These are phyloP conservation scores for Lordiphosa clarofinis DNA, from an alignment of 1,140 invertebrate genomes.

Conservation along the genomic window DNA sequence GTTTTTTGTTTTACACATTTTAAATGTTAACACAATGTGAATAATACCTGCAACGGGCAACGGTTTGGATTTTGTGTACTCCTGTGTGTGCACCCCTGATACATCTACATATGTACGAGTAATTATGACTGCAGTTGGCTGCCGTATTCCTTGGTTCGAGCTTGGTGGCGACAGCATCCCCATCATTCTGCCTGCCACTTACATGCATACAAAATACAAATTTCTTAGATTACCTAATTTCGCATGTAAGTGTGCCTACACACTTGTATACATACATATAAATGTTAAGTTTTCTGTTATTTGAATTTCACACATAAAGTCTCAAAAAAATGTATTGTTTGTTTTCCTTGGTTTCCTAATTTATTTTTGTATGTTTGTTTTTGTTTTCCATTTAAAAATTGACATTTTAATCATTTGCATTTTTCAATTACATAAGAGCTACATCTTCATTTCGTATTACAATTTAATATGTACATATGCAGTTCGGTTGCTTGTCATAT, in stretches of 20 bases:
- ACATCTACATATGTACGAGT: conserved; percentile 8
- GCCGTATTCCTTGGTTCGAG: background rate
- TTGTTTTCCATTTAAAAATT: conserved; percentile 12
- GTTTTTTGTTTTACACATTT: too few relatives aligned
- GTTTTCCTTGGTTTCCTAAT: conserved; percentile 9
- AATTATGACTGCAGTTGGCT: background rate
- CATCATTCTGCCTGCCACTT: conserved; percentile 4
- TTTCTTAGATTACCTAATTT: conserved; percentile 12
- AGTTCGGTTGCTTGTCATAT: too few relatives aligned
- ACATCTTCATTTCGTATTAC: background rate
- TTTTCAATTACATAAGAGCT: conserved; percentile 6
- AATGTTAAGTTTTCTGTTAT: conserved; percentile 9
- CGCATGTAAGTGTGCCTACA: conserved; percentile 2
- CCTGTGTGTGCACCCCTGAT: conserved; percentile 8
- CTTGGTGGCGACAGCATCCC: conserved; percentile 3
- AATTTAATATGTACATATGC: too few relatives aligned
- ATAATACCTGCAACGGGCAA: conserved; percentile 4
- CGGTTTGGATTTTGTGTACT: conserved; percentile 11
- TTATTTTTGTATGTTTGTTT: conserved; percentile 6
- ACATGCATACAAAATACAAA: conserved; percentile 15
- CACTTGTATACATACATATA: background rate
- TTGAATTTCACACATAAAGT: conserved; percentile 17
- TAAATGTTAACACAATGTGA: too few relatives aligned
- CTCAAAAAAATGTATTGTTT: conserved; percentile 17
- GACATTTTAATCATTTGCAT: conserved; percentile 20